These are phyloP conservation scores for Phthorimaea operculella DNA, from an alignment of 1,140 invertebrate genomes.

Conservation along the genomic window DNA sequence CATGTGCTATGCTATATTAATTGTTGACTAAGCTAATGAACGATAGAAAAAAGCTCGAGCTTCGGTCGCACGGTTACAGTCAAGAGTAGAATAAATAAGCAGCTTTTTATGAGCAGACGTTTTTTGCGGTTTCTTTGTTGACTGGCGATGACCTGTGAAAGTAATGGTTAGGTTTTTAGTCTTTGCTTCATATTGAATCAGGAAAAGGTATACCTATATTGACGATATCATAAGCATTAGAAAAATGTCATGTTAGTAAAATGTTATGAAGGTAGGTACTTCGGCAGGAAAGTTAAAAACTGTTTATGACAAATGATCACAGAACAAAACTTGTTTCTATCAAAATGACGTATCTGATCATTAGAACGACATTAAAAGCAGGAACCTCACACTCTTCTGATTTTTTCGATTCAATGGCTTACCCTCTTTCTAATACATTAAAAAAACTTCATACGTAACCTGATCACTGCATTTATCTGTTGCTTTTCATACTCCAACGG, in stretches of 20 bases:
- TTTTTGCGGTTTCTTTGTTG: constrained; percentile 2
- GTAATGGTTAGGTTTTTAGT: background rate
- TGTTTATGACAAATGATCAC: too few relatives aligned
- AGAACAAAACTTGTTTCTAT: too few relatives aligned
- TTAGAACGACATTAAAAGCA: too few relatives aligned
- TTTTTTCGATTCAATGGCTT: background rate
- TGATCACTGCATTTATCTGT: constrained; percentile 44
- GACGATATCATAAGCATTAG: too few relatives aligned
- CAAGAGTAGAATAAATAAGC: background rate
- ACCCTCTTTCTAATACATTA: background rate
- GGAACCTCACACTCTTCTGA: too few relatives aligned
- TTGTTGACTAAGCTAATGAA: constrained; percentile 38
- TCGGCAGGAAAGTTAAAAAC: too few relatives aligned
- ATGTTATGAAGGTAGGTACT: too few relatives aligned
- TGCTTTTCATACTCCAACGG: constrained; percentile 46
- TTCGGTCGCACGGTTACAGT: constrained; percentile 28
- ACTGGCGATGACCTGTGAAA: background rate
- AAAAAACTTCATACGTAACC: too few relatives aligned
- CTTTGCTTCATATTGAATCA: background rate
- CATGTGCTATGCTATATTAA: constrained; percentile 26
- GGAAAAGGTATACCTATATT: too few relatives aligned
- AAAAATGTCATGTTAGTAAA: too few relatives aligned
- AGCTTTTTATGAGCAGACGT: too few relatives aligned
- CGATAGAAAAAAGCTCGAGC: constrained; percentile 22
- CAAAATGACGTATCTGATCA: too few relatives aligned